Conservation (phyloP, 53 echinoderm and acorn worm species). For the Luidia sarsii region DNA sequence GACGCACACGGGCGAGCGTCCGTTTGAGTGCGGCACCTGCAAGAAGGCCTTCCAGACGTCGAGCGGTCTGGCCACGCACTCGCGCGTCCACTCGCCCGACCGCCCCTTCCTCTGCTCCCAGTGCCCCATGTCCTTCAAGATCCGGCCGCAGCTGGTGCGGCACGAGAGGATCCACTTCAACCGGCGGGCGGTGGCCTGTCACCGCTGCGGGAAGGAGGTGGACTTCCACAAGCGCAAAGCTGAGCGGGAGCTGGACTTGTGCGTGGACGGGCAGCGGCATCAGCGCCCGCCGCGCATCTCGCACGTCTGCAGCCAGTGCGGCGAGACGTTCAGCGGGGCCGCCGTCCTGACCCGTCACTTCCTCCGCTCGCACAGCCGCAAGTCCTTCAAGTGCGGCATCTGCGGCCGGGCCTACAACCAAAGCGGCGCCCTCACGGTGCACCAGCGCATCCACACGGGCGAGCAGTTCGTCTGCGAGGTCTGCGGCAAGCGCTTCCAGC, state of each 20-base stretch:
- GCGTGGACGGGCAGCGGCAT: neutral
- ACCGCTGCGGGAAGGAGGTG: conserved; percentile 12
- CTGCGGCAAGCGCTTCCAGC: conserved; percentile 43
- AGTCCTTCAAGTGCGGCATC: conserved; percentile 20
- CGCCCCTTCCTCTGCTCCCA: conserved; percentile 6
- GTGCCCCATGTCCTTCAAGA: conserved; percentile 14
- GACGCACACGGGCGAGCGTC: conserved; percentile 28
- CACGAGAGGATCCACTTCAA: conserved; percentile 3
- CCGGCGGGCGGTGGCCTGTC: neutral
- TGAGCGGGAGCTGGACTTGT: conserved; percentile 4
- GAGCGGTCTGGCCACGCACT: conserved; percentile 10
- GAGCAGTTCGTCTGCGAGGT: conserved; percentile 33
- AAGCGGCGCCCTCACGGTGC: conserved; percentile 29
- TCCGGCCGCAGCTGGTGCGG: conserved; percentile 1
- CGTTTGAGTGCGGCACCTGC: conserved; percentile 2
- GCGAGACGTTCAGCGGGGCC: conserved; percentile 27
- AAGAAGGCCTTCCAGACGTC: conserved; percentile 30
- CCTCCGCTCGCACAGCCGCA: neutral
- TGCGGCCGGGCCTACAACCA: conserved; percentile 36
- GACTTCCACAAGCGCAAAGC: conserved; percentile 14
- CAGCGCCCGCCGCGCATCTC: conserved; percentile 8
- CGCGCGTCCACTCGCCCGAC: conserved; percentile 8
- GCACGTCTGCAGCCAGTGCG: conserved; percentile 23
- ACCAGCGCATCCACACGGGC: conserved; percentile 17
- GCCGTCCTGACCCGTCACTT: conserved; percentile 20